Conservation (phyloP, 1,140 invertebrate genomes). For the Musca vetustissima region DNA sequence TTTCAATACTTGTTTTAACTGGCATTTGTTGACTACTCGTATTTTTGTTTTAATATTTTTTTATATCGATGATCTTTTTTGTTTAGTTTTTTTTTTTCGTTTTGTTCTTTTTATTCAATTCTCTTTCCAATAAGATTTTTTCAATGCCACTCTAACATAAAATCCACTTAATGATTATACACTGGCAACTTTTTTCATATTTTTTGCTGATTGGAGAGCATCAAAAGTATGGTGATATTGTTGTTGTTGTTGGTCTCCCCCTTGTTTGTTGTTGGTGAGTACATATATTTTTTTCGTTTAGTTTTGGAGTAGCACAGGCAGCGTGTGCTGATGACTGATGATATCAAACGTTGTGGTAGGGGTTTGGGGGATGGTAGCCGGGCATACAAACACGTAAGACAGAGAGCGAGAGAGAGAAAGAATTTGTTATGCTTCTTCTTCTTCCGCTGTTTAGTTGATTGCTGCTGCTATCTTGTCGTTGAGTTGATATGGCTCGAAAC, state of each 20-base stretch:
- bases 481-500: constrained; percentile 1
- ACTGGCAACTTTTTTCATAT: neutral
- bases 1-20: too few relatives aligned
- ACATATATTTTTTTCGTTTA: neutral
- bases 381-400: constrained; percentile 10
- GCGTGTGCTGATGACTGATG: neutral
- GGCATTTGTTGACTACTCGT: neutral
- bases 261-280: neutral
- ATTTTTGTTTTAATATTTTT: neutral
- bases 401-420: neutral
- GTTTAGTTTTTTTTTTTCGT: too few relatives aligned
- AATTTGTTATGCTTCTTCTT: too few relatives aligned
- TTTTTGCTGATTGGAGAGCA: too few relatives aligned
- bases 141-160: constrained; percentile 11
- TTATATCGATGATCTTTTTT: constrained; percentile 8
- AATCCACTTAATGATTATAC: neutral
- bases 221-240: too few relatives aligned
- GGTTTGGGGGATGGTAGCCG: neutral
- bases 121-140: constrained; percentile 14
- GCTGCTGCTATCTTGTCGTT: too few relatives aligned
- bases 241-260: too few relatives aligned
- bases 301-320: too few relatives aligned
- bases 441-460: too few relatives aligned
- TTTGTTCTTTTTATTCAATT: neutral
- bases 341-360: neutral